These are phyloP conservation scores for Laodelphax striatellus DNA, from an alignment of 1,140 invertebrate genomes.

Conservation along the genomic window DNA sequence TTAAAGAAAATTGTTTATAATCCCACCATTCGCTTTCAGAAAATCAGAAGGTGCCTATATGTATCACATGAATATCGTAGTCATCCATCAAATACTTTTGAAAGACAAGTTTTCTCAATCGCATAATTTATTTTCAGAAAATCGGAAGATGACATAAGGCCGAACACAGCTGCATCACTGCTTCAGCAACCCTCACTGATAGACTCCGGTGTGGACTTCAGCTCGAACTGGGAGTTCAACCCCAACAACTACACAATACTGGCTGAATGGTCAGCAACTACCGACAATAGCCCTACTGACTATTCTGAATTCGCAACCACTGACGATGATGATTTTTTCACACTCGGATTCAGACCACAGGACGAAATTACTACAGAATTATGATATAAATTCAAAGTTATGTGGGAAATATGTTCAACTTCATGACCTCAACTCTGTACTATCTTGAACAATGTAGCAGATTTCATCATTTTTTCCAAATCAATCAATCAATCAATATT, in stretches of 20 bases:
- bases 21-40: no score
- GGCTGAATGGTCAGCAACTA: conserved; percentile 47
- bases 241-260: conserved; percentile 33
- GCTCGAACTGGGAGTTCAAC: conserved; percentile 15
- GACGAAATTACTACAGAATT: conserved; percentile 69
- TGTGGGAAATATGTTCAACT: no score
- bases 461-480: no score
- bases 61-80: no score
- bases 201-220: conserved; percentile 17
- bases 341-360: conserved; percentile 59
- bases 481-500: no score
- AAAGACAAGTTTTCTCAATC: no score
- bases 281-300: neutral
- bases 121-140: neutral
- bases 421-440: no score
- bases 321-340: conserved; percentile 54
- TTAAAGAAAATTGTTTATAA: no score
- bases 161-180: neutral
- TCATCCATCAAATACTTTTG: no score
- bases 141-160: neutral
- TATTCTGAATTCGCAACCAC: conserved; percentile 8
- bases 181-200: conserved; percentile 16
- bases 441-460: no score
- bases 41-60: no score
- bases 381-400: conserved; percentile 28